phyloP scores from a whole-genome alignment of 2,888 invertebrate species.

The Agrochola lychnidis region DNA sequence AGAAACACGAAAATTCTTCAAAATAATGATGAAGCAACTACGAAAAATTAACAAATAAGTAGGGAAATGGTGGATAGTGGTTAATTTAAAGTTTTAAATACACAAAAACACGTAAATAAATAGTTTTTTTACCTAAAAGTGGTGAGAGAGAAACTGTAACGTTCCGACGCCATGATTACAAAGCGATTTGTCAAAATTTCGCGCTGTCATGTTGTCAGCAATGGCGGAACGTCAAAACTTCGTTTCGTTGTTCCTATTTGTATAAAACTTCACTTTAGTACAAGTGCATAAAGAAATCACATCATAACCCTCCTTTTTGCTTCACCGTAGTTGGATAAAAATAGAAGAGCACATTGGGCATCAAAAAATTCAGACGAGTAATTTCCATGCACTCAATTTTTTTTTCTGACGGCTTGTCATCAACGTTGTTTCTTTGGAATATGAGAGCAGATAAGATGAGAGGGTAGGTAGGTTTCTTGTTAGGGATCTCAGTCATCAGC shows the following conservation, averaged over 20 bases:
- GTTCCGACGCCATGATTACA: conserved; percentile 97
- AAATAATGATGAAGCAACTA: conserved; percentile 23
- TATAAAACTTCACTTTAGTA: too few species aligned
- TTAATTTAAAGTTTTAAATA: conserved; percentile 13
- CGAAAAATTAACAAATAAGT: neutral
- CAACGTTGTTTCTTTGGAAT: too few species aligned
- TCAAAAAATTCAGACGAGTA: too few species aligned
- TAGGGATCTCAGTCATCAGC: too few species aligned
- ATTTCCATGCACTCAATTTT: too few species aligned
- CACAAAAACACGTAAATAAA: conserved; percentile 70
- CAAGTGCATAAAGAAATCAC: too few species aligned
- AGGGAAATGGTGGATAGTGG: neutral
- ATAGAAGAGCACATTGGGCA: too few species aligned
- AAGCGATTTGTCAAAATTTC: conserved; percentile 85
- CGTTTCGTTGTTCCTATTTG: conserved; percentile 43
- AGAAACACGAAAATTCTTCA: conserved; percentile 22
- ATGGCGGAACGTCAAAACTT: conserved; percentile 50
- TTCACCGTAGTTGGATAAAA: too few species aligned
- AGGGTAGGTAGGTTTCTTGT: too few species aligned
- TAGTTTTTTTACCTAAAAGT: conserved; percentile 90
- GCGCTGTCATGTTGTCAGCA: conserved; percentile 74
- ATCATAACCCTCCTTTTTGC: too few species aligned
- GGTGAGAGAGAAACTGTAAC: conserved; percentile 98
- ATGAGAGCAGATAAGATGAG: too few species aligned
- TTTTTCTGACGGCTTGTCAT: too few species aligned